Evolutionary conservation across 2,113 vertebrate species (phyloP), one percentile per base, ranked within the genome.

Genomic region (Hippoglossus stenolepis): DNA sequence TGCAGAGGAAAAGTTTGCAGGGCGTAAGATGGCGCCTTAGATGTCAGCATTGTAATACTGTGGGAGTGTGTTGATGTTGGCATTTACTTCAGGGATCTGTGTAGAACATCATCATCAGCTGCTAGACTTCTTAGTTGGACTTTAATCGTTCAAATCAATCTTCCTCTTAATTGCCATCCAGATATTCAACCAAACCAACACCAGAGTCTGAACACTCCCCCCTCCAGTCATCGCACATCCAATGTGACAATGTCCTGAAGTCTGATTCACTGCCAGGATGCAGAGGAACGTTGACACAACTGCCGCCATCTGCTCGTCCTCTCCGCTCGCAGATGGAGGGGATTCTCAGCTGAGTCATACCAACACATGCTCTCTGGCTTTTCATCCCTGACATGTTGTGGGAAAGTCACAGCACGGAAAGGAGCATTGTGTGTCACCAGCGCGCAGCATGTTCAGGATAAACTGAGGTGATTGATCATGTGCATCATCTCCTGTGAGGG

Each of bases 241-340:
- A 43, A 70, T 64, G 75, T 58, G 75, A 89, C 90, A 74, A 35
- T 64, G 74, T 56, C 72, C 84, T 40, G 18, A 74, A 69, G 73
- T 79, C 43, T 85, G 79, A 79, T 79, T 77, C 75, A 58, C 24
- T 74, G 72, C 68, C 64, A 75, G 49, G 63, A 78, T 9, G 23
- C 17, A 77, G 66, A 80, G 67, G 74, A 87, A 88, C 89, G 82
- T 81, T 87, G 73, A 88, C 85, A 87, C 84, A 79, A 85, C 82
- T 85, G 87, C 69, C 84, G 87, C 85, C 82, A 85, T 89, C 85
- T 91, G 90, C 74, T 68, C 75, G 11, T 86, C 73, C n/a, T 77
- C 59, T 24, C 31, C 5, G 11, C 65, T 63, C 53, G 14, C 86
- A 89, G 77, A 91, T 79, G 80, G 78, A 82, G 86, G 38, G 70